These are phyloP conservation scores for Gandaritis pyraliata DNA, from an alignment of 2,888 invertebrate genomes.

Conservation along the genomic window DNA sequence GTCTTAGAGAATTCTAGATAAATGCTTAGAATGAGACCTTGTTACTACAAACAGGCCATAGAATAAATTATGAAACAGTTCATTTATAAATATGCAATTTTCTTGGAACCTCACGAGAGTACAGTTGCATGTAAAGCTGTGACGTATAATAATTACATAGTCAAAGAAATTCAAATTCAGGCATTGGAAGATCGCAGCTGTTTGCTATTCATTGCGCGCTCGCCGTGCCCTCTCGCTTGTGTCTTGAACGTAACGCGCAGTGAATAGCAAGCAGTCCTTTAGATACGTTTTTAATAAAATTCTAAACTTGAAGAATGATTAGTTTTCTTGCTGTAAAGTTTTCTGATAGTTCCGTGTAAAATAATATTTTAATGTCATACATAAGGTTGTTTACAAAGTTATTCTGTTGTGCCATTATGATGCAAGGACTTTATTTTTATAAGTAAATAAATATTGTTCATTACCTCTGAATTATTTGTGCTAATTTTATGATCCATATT, in stretches of 20 bases:
- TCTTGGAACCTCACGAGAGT: slow-evolving; percentile 4
- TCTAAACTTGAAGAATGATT: background rate
- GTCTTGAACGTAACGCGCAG: slow-evolving; percentile 36
- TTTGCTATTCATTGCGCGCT: slow-evolving; percentile 26
- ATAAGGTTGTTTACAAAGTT: background rate
- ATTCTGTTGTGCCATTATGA: background rate
- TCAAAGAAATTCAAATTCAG: slow-evolving; percentile 2
- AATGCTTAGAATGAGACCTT: too few relatives aligned
- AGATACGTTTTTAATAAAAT: background rate
- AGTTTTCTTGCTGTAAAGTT: background rate
- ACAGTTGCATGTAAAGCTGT: slow-evolving; percentile 5
- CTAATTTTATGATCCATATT: slow-evolving; percentile 1
- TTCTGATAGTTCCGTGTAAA: background rate
- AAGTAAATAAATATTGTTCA: background rate
- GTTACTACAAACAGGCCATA: too few relatives aligned
- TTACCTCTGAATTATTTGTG: slow-evolving; percentile 2
- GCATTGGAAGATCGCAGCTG: slow-evolving; percentile 6
- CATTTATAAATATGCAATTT: slow-evolving; percentile 3
- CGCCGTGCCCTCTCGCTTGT: slow-evolving; percentile 28
- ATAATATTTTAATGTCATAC: background rate
- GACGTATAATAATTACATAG: slow-evolving; percentile 7
- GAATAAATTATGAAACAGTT: too few relatives aligned
- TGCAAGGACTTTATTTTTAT: background rate
- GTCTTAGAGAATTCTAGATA: too few relatives aligned
- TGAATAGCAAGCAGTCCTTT: slow-evolving; percentile 46